Evolutionary conservation across 2,113 vertebrate genomes (phyloP).

Genomic region (Sylvilagus bachmani): DNA sequence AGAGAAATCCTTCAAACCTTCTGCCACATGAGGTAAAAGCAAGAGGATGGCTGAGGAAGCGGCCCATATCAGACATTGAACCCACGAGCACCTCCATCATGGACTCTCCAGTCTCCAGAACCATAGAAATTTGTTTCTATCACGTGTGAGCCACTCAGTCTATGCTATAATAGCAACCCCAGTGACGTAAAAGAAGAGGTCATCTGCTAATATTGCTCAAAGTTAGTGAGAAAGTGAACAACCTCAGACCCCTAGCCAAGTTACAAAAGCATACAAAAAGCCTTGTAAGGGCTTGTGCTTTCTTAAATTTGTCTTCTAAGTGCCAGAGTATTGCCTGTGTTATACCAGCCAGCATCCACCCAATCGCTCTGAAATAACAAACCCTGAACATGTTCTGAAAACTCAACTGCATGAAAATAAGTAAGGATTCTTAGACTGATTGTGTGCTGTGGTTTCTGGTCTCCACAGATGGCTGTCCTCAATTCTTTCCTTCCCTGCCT

Average conservation of each 20-base stretch:
- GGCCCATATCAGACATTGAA: too few relatives aligned
- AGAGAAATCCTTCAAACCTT: too few relatives aligned
- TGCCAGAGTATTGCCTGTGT: background rate
- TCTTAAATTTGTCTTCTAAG: background rate
- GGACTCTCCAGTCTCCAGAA: background rate
- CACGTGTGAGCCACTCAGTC: too few relatives aligned
- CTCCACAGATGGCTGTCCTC: background rate
- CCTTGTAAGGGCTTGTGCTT: background rate
- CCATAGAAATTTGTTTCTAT: background rate
- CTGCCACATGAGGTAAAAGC: too few relatives aligned
- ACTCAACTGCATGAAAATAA: constrained; percentile 25
- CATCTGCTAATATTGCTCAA: background rate
- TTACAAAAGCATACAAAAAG: background rate
- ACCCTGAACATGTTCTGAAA: background rate
- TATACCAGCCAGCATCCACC: background rate
- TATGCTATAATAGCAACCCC: background rate
- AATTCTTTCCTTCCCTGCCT: background rate
- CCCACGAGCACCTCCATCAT: too few relatives aligned
- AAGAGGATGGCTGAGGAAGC: too few relatives aligned
- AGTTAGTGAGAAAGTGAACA: background rate
- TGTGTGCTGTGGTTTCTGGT: background rate
- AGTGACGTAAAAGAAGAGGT: background rate
- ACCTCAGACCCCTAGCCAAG: background rate
- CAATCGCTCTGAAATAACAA: background rate
- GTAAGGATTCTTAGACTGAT: background rate